phyloP scores from a whole-genome alignment of 1,140 invertebrate genomes.

The Nymphalis io region DNA sequence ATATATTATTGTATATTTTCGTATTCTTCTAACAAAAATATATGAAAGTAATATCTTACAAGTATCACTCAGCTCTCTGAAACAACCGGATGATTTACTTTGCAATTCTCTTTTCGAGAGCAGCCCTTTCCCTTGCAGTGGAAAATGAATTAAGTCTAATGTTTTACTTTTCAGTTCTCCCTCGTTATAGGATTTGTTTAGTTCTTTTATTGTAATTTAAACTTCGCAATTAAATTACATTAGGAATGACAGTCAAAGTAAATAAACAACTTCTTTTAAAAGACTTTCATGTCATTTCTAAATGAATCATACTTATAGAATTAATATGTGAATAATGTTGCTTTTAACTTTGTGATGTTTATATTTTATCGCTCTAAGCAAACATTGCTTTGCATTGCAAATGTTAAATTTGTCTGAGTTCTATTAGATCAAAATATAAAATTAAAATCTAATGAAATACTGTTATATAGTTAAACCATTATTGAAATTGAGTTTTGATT shows the following conservation, averaged over 20 bases:
- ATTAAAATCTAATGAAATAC: too few relatives aligned
- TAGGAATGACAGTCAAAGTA: slow-evolving; percentile 7
- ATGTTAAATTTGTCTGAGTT: neutral
- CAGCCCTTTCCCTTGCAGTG: slow-evolving; percentile 24
- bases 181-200: slow-evolving; percentile 11
- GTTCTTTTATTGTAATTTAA: slow-evolving; percentile 3
- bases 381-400: neutral
- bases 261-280: neutral
- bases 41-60: slow-evolving; percentile 11
- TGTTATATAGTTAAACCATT: too few relatives aligned
- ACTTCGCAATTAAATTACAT: slow-evolving; percentile 13
- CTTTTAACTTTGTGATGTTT: neutral
- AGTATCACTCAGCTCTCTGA: slow-evolving; percentile 7
- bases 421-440: too few relatives aligned
- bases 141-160: slow-evolving; percentile 26
- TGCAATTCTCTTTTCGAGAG: slow-evolving; percentile 29
- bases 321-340: neutral
- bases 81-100: slow-evolving; percentile 30
- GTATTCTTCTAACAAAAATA: slow-evolving; percentile 6
- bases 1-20: neutral
- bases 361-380: neutral
- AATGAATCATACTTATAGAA: neutral
- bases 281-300: neutral
- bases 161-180: slow-evolving; percentile 17
- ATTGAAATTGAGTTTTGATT: too few relatives aligned